phyloP scores from a whole-genome alignment of 2,113 vertebrate species.

The Tursiops truncatus region DNA sequence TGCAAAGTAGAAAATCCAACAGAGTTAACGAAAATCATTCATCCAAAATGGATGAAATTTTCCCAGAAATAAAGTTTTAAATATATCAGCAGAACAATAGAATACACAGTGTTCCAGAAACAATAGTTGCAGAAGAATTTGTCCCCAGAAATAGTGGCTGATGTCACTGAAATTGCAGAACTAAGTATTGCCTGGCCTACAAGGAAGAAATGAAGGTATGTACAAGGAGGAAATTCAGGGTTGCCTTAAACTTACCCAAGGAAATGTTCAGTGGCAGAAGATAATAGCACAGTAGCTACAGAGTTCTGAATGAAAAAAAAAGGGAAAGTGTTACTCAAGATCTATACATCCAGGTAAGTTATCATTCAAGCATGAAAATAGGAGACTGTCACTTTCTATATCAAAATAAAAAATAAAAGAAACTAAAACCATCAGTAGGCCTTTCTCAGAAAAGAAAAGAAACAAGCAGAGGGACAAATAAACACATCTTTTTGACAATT shows the following conservation, averaged over 20 bases:
- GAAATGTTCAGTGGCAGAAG: background rate
- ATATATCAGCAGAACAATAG: background rate
- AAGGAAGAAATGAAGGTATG: background rate
- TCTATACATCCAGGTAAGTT: background rate
- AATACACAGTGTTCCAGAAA: background rate
- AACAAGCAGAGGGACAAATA: background rate
- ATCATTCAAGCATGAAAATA: background rate
- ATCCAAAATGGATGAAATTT: background rate
- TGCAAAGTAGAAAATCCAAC: background rate
- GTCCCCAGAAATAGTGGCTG: background rate
- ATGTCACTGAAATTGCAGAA: background rate
- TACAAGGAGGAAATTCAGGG: background rate
- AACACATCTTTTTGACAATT: background rate
- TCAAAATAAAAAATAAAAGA: background rate
- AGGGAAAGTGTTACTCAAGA: background rate
- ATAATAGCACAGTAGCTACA: background rate
- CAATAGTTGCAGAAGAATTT: slow-evolving; percentile 22
- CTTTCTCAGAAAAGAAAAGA: background rate
- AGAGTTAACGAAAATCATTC: background rate
- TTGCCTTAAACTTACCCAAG: background rate
- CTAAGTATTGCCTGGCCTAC: background rate
- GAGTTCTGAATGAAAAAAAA: background rate
- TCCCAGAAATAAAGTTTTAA: slow-evolving; percentile 33
- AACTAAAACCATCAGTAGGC: background rate
- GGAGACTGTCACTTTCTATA: background rate